Evolutionary conservation across 2,113 vertebrate genomes (phyloP).

Genomic region (Hystrix cristata): DNA sequence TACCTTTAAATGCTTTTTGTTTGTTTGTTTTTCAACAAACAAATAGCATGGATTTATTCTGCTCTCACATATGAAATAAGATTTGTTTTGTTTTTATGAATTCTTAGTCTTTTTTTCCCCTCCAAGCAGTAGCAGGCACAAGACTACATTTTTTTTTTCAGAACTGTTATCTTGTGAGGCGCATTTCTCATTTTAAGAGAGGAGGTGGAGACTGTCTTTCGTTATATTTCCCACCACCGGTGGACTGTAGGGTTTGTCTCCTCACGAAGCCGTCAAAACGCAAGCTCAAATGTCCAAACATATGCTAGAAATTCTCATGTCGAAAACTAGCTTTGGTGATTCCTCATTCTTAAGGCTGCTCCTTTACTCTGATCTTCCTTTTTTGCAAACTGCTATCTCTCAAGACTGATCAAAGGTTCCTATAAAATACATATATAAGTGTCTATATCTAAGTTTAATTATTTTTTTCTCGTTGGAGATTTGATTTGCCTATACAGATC

Average conservation of each 20-base stretch:
- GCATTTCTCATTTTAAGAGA: background rate
- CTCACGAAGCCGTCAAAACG: background rate
- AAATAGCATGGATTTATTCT: background rate
- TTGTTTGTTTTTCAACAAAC: background rate
- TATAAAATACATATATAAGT: background rate
- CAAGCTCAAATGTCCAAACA: background rate
- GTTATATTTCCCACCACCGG: background rate
- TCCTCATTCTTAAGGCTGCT: background rate
- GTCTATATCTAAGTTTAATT: background rate
- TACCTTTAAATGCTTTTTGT: background rate
- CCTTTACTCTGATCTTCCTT: background rate
- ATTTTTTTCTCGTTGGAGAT: background rate
- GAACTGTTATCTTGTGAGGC: background rate
- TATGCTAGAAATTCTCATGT: background rate
- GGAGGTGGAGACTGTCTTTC: background rate
- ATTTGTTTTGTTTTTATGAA: background rate
- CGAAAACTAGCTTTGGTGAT: background rate
- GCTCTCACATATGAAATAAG: background rate
- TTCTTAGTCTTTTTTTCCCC: background rate
- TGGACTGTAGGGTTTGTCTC: background rate
- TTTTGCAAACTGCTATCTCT: background rate
- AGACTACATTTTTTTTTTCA: background rate
- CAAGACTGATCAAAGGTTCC: background rate
- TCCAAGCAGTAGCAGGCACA: background rate
- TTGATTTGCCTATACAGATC: background rate